These are phyloP conservation scores for Ricordea florida DNA, from an alignment of 92 coral and sea anemone species.

Conservation along the genomic window DNA sequence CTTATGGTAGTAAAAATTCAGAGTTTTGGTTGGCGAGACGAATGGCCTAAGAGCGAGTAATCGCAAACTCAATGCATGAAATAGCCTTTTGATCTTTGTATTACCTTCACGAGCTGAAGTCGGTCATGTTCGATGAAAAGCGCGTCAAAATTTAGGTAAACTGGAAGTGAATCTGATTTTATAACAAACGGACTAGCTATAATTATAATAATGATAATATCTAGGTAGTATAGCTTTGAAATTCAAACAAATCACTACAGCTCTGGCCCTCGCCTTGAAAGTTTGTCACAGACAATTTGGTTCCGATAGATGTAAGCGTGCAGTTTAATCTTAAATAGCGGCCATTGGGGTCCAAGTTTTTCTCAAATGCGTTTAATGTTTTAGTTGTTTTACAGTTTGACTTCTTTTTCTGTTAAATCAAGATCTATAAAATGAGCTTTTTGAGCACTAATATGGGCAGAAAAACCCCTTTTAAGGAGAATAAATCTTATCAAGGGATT, in stretches of 20 bases:
- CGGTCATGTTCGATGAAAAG: background rate
- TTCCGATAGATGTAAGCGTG: constrained; percentile 18
- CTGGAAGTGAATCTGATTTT: background rate
- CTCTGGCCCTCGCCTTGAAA: too few relatives aligned
- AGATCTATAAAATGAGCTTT: background rate
- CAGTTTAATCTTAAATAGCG: background rate
- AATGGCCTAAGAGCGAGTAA: background rate
- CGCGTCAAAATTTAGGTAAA: background rate
- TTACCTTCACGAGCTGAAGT: constrained; percentile 14
- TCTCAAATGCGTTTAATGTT: constrained; percentile 19
- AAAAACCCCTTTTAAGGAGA: background rate
- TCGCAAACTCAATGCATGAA: background rate
- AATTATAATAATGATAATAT: background rate
- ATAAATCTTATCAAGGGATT: background rate
- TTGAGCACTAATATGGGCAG: background rate
- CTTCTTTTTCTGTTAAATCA: background rate
- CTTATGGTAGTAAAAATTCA: background rate
- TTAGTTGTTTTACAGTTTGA: constrained; percentile 12
- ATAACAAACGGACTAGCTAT: background rate
- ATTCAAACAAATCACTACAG: too few relatives aligned
- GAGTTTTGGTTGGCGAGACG: background rate
- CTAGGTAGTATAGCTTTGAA: background rate
- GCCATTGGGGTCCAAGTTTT: background rate
- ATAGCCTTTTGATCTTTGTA: background rate
- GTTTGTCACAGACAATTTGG: constrained; percentile 1